These are phyloP conservation scores for Oreochromis mossambicus DNA, from an alignment of 2,797 vertebrate species.

Conservation along the genomic window DNA sequence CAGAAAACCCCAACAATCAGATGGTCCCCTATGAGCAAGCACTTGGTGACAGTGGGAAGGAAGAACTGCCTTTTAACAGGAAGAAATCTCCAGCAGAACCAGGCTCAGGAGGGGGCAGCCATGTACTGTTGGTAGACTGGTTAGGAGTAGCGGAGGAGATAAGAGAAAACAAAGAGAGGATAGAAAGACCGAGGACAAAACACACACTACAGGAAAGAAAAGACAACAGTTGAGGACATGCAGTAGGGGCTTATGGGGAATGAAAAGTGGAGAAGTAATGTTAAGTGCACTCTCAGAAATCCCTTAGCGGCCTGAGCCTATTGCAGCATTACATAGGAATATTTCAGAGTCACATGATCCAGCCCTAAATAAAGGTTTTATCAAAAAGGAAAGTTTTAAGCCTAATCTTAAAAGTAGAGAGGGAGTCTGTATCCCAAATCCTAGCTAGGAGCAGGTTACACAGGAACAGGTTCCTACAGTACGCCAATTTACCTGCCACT, in stretches of 20 bases:
- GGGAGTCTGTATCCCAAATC: neutral
- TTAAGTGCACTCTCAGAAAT: too few relatives aligned
- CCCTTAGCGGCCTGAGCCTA: fast-evolving
- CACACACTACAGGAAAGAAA: neutral
- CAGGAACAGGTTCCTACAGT: neutral
- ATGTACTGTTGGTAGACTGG: neutral
- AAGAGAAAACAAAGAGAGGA: neutral
- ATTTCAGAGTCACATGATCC: neutral
- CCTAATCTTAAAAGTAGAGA: neutral
- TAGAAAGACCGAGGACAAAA: neutral
- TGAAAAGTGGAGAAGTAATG: neutral
- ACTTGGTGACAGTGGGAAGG: neutral
- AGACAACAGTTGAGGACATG: neutral
- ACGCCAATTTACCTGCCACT: fast-evolving
- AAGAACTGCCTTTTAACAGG: neutral
- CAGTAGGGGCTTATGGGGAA: fast-evolving
- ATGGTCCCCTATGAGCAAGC: neutral
- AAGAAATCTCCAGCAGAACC: neutral
- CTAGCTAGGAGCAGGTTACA: neutral
- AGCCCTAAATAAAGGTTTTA: neutral
- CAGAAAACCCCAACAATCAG: neutral
- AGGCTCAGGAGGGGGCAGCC: neutral
- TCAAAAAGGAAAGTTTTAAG: neutral
- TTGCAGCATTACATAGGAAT: neutral
- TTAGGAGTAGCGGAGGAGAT: neutral